These are phyloP conservation scores for Scopus umbretta DNA, from an alignment of 2,113 vertebrate species.

Conservation along the genomic window DNA sequence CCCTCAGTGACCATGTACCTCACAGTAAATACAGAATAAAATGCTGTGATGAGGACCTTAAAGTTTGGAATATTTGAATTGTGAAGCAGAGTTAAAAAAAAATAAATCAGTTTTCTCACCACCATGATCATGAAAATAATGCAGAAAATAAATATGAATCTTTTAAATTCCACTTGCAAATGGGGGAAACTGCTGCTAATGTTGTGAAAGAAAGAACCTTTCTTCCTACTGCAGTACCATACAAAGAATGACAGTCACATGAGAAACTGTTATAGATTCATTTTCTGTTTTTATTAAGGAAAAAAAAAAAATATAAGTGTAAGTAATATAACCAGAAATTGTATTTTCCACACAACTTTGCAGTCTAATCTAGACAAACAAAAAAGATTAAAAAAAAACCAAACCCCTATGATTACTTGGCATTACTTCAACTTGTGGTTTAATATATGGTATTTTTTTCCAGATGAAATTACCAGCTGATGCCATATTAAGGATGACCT, in stretches of 20 bases:
- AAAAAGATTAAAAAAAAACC: neutral
- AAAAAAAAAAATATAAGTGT: neutral
- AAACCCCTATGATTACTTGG: neutral
- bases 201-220: neutral
- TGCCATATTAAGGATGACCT: neutral
- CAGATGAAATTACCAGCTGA: neutral
- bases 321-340: neutral
- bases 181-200: neutral
- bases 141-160: neutral
- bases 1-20: neutral
- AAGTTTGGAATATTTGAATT: neutral
- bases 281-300: neutral
- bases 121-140: neutral
- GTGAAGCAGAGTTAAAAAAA: neutral
- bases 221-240: neutral
- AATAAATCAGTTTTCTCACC: neutral
- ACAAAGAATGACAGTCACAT: neutral
- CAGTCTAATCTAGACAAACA: neutral
- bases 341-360: neutral
- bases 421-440: neutral
- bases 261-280: neutral
- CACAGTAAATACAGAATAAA: neutral
- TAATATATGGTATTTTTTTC: neutral
- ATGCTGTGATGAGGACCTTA: neutral
- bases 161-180: neutral